Percentiles rank a stretch among this genome's conserved stretches.
Evolutionary conservation across 2,113 vertebrate species (phyloP).

Genomic region (Carollia perspicillata): DNA sequence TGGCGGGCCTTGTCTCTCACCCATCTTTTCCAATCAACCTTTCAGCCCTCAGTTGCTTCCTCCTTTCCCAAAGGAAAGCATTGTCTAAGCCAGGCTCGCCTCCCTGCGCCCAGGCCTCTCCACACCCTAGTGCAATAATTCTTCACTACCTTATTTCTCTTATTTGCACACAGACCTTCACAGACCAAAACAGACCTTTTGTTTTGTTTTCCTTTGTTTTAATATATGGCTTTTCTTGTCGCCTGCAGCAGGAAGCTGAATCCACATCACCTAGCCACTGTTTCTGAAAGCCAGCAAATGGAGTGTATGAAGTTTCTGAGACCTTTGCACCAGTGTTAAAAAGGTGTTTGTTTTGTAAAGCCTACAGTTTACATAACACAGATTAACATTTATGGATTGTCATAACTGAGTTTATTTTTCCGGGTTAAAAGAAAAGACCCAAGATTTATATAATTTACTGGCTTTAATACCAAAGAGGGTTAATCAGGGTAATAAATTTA

Average conservation of each 20-base stretch:
- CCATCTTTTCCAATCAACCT: neutral
- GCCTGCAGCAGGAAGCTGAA: neutral
- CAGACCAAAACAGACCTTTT: neutral
- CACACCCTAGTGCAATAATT: neutral
- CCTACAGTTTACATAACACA: constrained; percentile 35
- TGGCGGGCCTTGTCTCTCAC: neutral
- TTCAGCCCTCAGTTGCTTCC: neutral
- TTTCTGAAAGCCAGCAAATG: neutral
- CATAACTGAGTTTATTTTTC: constrained; percentile 36
- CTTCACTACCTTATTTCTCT: neutral
- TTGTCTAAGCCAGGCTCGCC: neutral
- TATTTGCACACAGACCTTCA: neutral
- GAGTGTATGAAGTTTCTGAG: neutral
- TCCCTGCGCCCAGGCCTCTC: neutral
- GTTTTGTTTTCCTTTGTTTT: neutral
- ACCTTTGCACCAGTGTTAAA: neutral
- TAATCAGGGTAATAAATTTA: constrained; percentile 32
- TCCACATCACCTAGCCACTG: neutral
- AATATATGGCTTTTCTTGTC: neutral
- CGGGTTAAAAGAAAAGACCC: constrained; percentile 7
- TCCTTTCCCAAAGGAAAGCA: neutral
- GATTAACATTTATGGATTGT: neutral
- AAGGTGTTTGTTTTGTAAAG: constrained; percentile 6
- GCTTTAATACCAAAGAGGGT: constrained; percentile 38
- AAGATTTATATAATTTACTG: constrained; percentile 37